Base-by-base conservation (phyloP, 2,888 invertebrate species). In the Drosophila mimetica region DNA sequence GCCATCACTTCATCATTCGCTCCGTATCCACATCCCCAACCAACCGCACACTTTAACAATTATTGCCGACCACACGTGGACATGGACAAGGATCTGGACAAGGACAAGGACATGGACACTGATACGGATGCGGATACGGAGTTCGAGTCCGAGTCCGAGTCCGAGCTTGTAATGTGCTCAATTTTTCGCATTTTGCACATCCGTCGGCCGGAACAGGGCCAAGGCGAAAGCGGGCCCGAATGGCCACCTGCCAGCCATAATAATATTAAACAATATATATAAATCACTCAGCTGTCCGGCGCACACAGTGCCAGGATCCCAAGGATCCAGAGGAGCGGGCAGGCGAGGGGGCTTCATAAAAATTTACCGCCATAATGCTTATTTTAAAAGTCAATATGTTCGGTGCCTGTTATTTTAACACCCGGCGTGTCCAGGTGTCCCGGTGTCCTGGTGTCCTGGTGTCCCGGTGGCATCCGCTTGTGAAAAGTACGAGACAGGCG, bases 341-440 rank as follows among this genome's bases (percentile, higher is more conserved):
- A 14, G 14, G 34, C 34, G 53, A 37, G 20, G 53, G 72, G 86
- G 79, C 82, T 82, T 87, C 82, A 82, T 85, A 82, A 82, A 86
- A 87, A 83, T 87, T 65, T 87, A 82, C 82, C 75, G 79, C 79
- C 88, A 87, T 83, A 85, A 87, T 83, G 87, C 82, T 83, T 88
- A 84, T 88, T 84, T 88, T 88, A 84, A 86, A 84, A 84, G 84
- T 88, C 84, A 84, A 84, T 84, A 84, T 84, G 84, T 86, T 83
- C 75, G 67, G 75, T 81, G 82, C 87, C 85, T 76, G 88, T 84
- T 84, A 88, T 86, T 84, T 88, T 84, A 88, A 88, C 84, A 84
- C 84, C 87, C 82, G 75, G 79, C 81, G 79, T 85, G 82, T 87
- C 72, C 82, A 83, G 82, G 86, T 87, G 87, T 54, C 82, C 54